These are phyloP conservation scores for Sphenodon punctatus DNA, from an alignment of 2,797 vertebrate species.

Conservation along the genomic window DNA sequence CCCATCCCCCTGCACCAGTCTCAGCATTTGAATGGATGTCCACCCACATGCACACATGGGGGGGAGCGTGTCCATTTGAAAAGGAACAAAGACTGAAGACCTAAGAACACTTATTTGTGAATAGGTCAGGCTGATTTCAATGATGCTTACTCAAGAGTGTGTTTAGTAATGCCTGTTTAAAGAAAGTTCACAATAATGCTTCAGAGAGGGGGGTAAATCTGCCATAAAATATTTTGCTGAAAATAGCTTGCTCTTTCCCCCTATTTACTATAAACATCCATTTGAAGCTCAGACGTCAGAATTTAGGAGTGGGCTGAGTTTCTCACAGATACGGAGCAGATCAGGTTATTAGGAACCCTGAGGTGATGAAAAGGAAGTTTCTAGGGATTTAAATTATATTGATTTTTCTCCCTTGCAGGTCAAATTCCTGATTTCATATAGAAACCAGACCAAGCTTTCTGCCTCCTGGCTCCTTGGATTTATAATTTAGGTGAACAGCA, in stretches of 20 bases:
- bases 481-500: not conserved
- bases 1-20: no score
- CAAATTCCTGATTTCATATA: not conserved
- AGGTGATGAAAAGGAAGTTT: not conserved
- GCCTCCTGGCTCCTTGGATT: not conserved
- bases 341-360: accelerated
- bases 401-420: not conserved
- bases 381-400: not conserved
- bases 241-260: not conserved
- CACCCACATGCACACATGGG: no score
- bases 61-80: no score
- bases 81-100: no score
- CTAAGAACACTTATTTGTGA: no score
- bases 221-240: not conserved
- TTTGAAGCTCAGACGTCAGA: not conserved
- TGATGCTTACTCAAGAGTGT: no score
- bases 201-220: not conserved
- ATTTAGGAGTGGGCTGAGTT: not conserved
- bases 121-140: no score
- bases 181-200: no score
- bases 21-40: no score
- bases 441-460: not conserved
- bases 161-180: no score
- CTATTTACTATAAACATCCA: not conserved
- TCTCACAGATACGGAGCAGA: not conserved